Conservation (phyloP, 2,888 invertebrate species). For the Plebejus argus region DNA sequence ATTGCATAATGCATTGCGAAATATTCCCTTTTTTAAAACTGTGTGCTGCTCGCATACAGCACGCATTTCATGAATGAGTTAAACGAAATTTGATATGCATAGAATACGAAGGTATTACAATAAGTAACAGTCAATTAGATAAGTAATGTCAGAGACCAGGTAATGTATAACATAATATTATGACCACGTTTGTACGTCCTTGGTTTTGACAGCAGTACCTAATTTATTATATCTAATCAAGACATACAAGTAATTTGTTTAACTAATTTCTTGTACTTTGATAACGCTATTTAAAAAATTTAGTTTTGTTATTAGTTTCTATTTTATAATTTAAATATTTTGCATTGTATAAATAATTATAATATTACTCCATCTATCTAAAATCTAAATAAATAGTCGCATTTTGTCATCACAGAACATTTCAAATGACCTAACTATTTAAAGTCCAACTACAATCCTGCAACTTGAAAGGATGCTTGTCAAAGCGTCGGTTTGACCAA, state of each 20-base stretch:
- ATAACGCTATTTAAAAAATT: neutral
- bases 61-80: neutral
- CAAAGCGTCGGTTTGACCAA: neutral
- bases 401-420: constrained; percentile 16
- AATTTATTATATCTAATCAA: neutral
- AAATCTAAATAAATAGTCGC: neutral
- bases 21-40: too few relatives aligned
- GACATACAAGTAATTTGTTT: neutral
- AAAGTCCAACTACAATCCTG: neutral
- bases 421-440: neutral
- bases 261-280: neutral
- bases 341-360: neutral
- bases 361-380: neutral
- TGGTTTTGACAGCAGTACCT: neutral
- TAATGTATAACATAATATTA: neutral
- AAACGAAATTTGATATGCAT: neutral
- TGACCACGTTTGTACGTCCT: neutral
- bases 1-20: too few relatives aligned
- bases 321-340: neutral
- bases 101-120: neutral
- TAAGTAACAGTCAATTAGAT: neutral
- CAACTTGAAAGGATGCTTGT: neutral
- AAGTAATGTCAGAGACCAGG: neutral
- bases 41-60: too few relatives aligned
- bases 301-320: neutral